A percentile compares a stretch with the other conserved stretches of the same genome.
Conservation (phyloP, 2,888 invertebrate genomes). For the Melikaiella ostensackeni region DNA sequence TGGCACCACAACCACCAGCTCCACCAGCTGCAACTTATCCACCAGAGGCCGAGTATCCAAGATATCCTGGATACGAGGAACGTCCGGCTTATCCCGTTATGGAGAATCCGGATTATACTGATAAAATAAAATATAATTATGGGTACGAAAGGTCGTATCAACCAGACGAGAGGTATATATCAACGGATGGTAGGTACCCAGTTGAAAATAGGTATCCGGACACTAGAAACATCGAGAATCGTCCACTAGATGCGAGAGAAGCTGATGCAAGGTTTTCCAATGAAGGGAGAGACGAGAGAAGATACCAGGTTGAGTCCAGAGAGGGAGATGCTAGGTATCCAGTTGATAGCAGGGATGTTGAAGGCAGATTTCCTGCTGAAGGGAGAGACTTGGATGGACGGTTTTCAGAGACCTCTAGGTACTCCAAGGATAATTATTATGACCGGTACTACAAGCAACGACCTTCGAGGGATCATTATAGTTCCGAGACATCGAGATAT, state of each 20-base stretch:
- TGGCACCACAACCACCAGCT: slow-evolving; percentile 43
- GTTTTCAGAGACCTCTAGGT: slow-evolving; percentile 58
- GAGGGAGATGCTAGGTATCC: slow-evolving; percentile 61
- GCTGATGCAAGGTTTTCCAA: slow-evolving; percentile 60
- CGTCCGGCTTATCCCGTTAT: slow-evolving; percentile 45
- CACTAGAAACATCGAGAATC: slow-evolving; percentile 47
- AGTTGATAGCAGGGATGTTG: slow-evolving; percentile 63
- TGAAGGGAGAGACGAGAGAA: slow-evolving; percentile 61
- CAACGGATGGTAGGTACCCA: slow-evolving; percentile 45
- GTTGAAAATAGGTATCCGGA: slow-evolving; percentile 55
- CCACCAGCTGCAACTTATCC: slow-evolving; percentile 44
- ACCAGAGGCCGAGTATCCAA: slow-evolving; percentile 42
- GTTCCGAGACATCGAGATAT: slow-evolving; percentile 72
- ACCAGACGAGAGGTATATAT: slow-evolving; percentile 52
- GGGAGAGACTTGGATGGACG: slow-evolving; percentile 63
- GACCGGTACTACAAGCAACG: slow-evolving; percentile 75
- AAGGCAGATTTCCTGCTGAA: slow-evolving; percentile 61
- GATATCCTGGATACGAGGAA: slow-evolving; percentile 49
- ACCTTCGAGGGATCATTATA: slow-evolving; percentile 73
- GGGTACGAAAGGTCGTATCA: slow-evolving; percentile 63
- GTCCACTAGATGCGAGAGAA: slow-evolving; percentile 59
- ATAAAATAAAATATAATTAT: slow-evolving; percentile 67
- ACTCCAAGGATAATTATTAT: slow-evolving; percentile 74
- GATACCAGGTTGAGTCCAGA: slow-evolving; percentile 58
- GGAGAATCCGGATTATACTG: slow-evolving; percentile 60